phyloP scores from a whole-genome alignment of 2,888 invertebrate species.

The Serrognathus titanus region DNA sequence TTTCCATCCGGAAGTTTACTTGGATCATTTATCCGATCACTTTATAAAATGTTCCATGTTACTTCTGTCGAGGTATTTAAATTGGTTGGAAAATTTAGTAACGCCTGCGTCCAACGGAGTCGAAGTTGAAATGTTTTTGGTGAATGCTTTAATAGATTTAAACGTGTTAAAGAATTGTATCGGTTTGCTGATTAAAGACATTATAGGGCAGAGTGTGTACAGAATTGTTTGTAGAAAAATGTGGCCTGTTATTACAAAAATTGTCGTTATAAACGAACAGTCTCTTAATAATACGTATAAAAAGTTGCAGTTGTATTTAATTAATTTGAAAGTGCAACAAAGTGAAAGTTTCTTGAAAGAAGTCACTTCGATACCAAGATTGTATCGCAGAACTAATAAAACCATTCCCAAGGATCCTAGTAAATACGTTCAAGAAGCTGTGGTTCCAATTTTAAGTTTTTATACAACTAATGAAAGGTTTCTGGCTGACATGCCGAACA shows the following conservation, averaged over 20 bases:
- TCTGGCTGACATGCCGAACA: constrained; percentile 42
- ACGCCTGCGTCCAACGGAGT: not conserved
- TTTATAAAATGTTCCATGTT: constrained; percentile 89
- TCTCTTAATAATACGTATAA: constrained; percentile 26
- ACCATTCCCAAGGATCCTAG: constrained; percentile 80
- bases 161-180: constrained; percentile 10
- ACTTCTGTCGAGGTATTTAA: constrained; percentile 73
- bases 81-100: constrained; percentile 58
- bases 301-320: constrained; percentile 32
- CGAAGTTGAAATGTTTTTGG: constrained; percentile 9
- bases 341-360: constrained; percentile 66
- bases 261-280: constrained; percentile 31
- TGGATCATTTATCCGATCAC: constrained; percentile 73
- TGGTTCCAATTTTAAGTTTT: constrained; percentile 57
- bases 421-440: constrained; percentile 55
- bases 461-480: constrained; percentile 50
- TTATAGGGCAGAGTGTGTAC: constrained; percentile 32
- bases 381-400: constrained; percentile 89
- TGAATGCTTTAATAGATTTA: constrained; percentile 14
- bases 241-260: constrained; percentile 29
- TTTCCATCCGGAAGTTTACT: constrained; percentile 77
- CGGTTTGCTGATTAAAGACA: constrained; percentile 5
- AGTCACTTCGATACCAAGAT: constrained; percentile 89
- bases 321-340: constrained; percentile 39
- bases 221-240: constrained; percentile 33